These are phyloP conservation scores for Opisthograptis luteolata DNA, from an alignment of 2,888 invertebrate genomes.

Conservation along the genomic window DNA sequence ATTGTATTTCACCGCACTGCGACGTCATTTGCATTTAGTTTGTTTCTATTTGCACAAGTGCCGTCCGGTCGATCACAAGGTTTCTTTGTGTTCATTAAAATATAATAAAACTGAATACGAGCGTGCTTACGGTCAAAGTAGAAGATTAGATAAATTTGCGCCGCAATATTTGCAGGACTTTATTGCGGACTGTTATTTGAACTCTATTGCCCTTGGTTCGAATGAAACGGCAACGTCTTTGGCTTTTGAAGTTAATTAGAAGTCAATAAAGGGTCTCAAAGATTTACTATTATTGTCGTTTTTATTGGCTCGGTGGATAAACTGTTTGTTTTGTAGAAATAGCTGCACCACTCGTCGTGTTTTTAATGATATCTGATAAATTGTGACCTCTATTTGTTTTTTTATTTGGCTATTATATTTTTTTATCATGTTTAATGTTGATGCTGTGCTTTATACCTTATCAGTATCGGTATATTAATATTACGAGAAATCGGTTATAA, in stretches of 20 bases:
- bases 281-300: slow-evolving; percentile 24
- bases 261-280: slow-evolving; percentile 12
- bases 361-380: neutral
- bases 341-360: neutral
- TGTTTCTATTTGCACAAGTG: slow-evolving; percentile 36
- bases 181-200: neutral
- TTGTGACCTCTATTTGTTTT: neutral
- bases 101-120: neutral
- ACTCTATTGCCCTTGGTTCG: slow-evolving; percentile 1
- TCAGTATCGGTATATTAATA: too few species aligned
- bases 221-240: neutral
- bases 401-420: slow-evolving; percentile 1
- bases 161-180: neutral
- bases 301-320: slow-evolving; percentile 13
- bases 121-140: neutral
- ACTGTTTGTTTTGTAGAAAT: slow-evolving; percentile 4
- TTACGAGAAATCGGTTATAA: too few species aligned
- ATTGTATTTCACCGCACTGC: slow-evolving; percentile 46
- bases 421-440: too few species aligned
- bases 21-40: slow-evolving; percentile 41
- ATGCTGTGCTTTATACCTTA: too few species aligned
- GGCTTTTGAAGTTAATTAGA: slow-evolving; percentile 7
- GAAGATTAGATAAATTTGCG: neutral
- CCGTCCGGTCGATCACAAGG: slow-evolving; percentile 25
- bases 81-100: slow-evolving; percentile 8